These are phyloP conservation scores for Disparrhopalites patrizii DNA, from an alignment of 2,888 invertebrate species.

Conservation along the genomic window DNA sequence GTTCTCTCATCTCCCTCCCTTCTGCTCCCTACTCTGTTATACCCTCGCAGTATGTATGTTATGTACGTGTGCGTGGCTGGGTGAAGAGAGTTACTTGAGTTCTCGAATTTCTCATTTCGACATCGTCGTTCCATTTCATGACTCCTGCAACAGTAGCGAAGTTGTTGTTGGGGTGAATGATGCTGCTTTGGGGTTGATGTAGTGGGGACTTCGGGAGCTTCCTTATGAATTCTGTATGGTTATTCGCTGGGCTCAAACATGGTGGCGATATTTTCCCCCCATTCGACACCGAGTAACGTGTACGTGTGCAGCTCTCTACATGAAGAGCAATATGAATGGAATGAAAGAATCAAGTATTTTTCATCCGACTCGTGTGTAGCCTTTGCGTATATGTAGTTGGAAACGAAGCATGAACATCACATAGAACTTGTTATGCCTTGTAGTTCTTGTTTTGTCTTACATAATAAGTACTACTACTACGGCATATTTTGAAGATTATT, in stretches of 20 bases:
- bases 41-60: not conserved
- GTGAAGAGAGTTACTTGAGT: not conserved
- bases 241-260: not conserved
- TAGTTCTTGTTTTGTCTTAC: too few species aligned
- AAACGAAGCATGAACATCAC: too few species aligned
- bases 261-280: not conserved
- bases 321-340: not conserved
- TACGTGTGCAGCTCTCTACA: not conserved
- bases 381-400: too few species aligned
- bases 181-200: not conserved
- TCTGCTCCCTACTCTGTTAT: not conserved
- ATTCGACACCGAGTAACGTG: not conserved
- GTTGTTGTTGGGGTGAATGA: slow-evolving; percentile 2
- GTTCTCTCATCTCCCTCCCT: slow-evolving; percentile 2
- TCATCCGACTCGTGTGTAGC: not conserved
- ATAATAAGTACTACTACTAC: too few species aligned
- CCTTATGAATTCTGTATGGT: not conserved
- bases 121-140: slow-evolving; percentile 11
- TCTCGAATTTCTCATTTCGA: slow-evolving; percentile 8
- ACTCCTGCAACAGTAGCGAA: slow-evolving; percentile 3
- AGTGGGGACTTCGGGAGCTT: slow-evolving; percentile 2
- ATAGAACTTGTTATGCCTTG: too few species aligned
- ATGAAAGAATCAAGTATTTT: slow-evolving; percentile 7
- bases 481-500: too few species aligned
- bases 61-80: too few species aligned